Base-by-base conservation (phyloP, 2,797 vertebrate genomes). In the Cyclopterus lumpus region DNA sequence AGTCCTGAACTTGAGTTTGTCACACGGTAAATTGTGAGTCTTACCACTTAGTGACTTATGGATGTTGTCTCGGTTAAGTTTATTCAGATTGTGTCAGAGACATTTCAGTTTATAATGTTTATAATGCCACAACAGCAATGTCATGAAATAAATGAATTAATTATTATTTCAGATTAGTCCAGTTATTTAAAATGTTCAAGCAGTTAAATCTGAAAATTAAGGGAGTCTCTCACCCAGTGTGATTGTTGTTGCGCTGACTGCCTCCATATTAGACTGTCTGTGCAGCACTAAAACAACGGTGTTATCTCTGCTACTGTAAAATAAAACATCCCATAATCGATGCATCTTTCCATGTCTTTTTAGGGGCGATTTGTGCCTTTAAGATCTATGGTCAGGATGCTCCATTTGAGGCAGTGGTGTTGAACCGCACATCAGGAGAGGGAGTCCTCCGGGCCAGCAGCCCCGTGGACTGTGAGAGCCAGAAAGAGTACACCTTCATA, bases 361-460 rank as follows among this genome's bases (percentile, higher is more conserved):
- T 20, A 99, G 97, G 98, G 78, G 97, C 99, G 93, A 99, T 99
- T 84, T 99, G 98, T 91, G 97, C 97, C 57, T 99, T 99, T 91
- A 97, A 97, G 95, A 97, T 99, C 91, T 97, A 97, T 0, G 97
- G 97, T 36, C 96, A 96, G 66, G 97, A 97, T 61, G 95, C 93
- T 71, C 97, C 97, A 1, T 99, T 99, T 0, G 96, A 98, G 93
- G 97, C 97, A 0, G 95, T 97, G 79, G 97, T 99, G 77, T 91
- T 99, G 81, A 99, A 99, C 91, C 95, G 95, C 88, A 99, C 97
- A 1, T 99, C 97, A 0, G 98, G 98, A 53, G 97, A 99, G 90
- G 98, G 98, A 55, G 94, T 96, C 54, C 93, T 99, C 63, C 94
- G 71, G 67, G 97, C 97, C 80, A 96, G 89, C 73, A 93, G 95